A percentile compares a stretch with the other conserved stretches of the same genome.
Evolutionary conservation across 23 tunicate genomes (phyloP).

Genomic region (Styela clava): DNA sequence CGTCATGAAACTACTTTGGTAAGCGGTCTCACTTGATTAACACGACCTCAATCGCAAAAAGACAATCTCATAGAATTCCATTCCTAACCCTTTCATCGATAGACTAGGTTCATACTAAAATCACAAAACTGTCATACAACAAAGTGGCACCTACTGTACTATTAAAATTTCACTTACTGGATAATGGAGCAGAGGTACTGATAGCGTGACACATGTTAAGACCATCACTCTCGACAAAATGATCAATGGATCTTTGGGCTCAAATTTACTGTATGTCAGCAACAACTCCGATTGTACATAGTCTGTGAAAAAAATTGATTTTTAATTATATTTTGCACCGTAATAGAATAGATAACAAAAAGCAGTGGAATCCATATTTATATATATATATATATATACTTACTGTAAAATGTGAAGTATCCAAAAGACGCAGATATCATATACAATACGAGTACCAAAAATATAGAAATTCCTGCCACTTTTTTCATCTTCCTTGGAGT

Average conservation of each 20-base stretch:
- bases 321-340: no score
- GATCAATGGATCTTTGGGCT: slow-evolving; percentile 52
- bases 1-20: no score
- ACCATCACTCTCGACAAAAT: slow-evolving; percentile 72
- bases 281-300: slow-evolving; percentile 64
- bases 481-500: slow-evolving; percentile 59
- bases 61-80: no score
- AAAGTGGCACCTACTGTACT: no score
- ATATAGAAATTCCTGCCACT: slow-evolving; percentile 59
- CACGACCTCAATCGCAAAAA: no score
- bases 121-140: no score
- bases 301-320: slow-evolving; percentile 52
- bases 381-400: no score
- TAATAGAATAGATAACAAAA: no score
- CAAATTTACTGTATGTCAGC: slow-evolving; percentile 61
- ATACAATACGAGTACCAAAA: slow-evolving; percentile 47
- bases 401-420: slow-evolving; percentile 81
- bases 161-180: slow-evolving; percentile 69
- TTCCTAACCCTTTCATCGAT: no score
- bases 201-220: slow-evolving; percentile 70
- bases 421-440: slow-evolving; percentile 63
- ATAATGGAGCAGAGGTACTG: slow-evolving; percentile 78
- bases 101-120: no score
- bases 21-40: no score
- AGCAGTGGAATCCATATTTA: no score